Percentiles rank a stretch among this genome's conserved stretches.
Evolutionary conservation across 23 tunicate species (phyloP).

Genomic region (Ascidia mentula): DNA sequence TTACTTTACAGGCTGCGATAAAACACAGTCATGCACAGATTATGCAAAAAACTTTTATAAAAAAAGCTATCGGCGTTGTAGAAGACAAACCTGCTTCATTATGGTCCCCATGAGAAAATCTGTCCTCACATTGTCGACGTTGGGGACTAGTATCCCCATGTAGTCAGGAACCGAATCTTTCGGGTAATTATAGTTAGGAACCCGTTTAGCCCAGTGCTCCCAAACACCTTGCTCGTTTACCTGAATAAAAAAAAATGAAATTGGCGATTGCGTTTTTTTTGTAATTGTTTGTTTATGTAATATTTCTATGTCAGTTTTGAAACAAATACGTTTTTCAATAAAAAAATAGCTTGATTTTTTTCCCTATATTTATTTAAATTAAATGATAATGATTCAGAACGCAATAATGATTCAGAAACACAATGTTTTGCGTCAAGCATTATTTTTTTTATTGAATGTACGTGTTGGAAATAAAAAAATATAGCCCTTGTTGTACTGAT

Average conservation of each 20-base stretch:
- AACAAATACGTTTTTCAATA: no score
- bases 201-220: slow-evolving; percentile 91
- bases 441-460: no score
- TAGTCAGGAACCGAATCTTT: slow-evolving; percentile 94
- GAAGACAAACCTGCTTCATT: slow-evolving; percentile 83
- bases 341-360: no score
- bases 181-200: slow-evolving; percentile 92
- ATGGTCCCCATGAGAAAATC: slow-evolving; percentile 89
- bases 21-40: background rate
- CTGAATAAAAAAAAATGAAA: slow-evolving; percentile 40
- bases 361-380: no score
- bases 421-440: no score
- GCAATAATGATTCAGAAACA: no score
- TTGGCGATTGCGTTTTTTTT: no score
- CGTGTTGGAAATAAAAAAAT: no score
- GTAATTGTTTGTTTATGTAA: no score
- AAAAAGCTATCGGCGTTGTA: background rate
- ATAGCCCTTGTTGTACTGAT: no score
- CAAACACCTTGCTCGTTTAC: slow-evolving; percentile 93
- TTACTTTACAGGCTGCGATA: background rate
- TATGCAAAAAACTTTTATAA: background rate
- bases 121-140: slow-evolving; percentile 97
- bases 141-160: slow-evolving; percentile 90
- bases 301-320: no score
- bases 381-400: no score